Evolutionary conservation across 2,113 vertebrate species (phyloP).

Genomic region (Hypomesus transpacificus): DNA sequence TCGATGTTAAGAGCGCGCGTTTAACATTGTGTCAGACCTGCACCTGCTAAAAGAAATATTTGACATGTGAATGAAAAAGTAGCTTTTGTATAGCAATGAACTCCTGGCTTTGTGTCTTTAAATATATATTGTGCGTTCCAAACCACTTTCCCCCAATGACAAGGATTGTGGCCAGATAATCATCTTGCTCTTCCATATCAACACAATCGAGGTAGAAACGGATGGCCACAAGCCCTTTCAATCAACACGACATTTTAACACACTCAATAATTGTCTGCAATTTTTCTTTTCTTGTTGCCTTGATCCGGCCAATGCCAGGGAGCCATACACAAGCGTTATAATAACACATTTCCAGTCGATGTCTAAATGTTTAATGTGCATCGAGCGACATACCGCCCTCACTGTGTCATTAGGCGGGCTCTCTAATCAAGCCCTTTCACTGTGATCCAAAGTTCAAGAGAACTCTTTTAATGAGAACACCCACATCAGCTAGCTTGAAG

Average conservation of each 20-base stretch:
- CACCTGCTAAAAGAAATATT: no score
- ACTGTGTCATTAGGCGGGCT: conserved; percentile 57
- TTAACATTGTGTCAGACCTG: no score
- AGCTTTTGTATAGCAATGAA: no score
- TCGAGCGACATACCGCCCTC: conserved; percentile 57
- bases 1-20: no score
- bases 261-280: conserved; percentile 45
- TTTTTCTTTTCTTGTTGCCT: conserved; percentile 24
- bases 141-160: no score
- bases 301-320: conserved; percentile 28
- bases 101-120: no score
- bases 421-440: conserved; percentile 61
- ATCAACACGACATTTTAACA: conserved; percentile 47
- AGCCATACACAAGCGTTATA: conserved; percentile 44
- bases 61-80: no score
- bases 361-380: conserved; percentile 70
- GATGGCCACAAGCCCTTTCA: conserved; percentile 38
- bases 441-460: conserved; percentile 49
- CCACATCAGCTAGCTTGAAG: conserved; percentile 44
- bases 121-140: no score
- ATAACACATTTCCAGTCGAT: conserved; percentile 49
- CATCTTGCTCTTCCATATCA: neutral
- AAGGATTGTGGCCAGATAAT: neutral
- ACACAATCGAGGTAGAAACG: conserved; percentile 10
- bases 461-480: conserved; percentile 64